Percentiles rank a stretch among this genome's conserved stretches.
phyloP scores from a whole-genome alignment of 2,797 vertebrate species.

The Chelmon rostratus region DNA sequence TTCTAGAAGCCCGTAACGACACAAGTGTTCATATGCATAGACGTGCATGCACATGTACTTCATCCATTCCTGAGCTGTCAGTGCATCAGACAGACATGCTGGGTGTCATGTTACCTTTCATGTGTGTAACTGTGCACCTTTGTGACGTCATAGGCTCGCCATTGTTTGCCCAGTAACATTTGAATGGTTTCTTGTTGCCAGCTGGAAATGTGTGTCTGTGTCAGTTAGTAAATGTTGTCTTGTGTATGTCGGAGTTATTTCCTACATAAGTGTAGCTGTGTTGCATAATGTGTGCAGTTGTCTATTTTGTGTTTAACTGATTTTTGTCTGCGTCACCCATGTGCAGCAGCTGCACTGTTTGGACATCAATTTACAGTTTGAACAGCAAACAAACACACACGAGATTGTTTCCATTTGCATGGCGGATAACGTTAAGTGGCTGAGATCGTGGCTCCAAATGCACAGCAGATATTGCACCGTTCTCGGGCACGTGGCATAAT shows the following conservation, averaged over 20 bases:
- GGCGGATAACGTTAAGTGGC: constrained; percentile 67
- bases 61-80: constrained; percentile 34
- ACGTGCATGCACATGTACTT: background rate
- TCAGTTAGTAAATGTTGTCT: background rate
- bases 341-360: background rate
- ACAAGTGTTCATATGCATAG: constrained; percentile 2
- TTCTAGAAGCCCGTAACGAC: constrained; percentile 31
- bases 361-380: constrained; percentile 20
- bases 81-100: constrained; percentile 36
- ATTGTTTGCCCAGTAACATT: constrained; percentile 28
- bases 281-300: background rate
- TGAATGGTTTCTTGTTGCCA: constrained; percentile 9
- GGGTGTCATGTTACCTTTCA: constrained; percentile 63
- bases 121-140: constrained; percentile 65
- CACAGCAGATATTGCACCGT: constrained; percentile 43
- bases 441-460: constrained; percentile 61
- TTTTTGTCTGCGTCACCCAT: background rate
- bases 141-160: constrained; percentile 28
- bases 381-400: constrained; percentile 13
- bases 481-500: constrained; percentile 32
- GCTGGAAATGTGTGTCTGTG: background rate
- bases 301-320: background rate
- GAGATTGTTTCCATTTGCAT: constrained; percentile 61
- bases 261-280: background rate
- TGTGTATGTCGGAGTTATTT: background rate